Evolutionary conservation across 2,797 vertebrate species (phyloP), one percentile per base, ranked within the genome.

Genomic region (Tinamus major): DNA sequence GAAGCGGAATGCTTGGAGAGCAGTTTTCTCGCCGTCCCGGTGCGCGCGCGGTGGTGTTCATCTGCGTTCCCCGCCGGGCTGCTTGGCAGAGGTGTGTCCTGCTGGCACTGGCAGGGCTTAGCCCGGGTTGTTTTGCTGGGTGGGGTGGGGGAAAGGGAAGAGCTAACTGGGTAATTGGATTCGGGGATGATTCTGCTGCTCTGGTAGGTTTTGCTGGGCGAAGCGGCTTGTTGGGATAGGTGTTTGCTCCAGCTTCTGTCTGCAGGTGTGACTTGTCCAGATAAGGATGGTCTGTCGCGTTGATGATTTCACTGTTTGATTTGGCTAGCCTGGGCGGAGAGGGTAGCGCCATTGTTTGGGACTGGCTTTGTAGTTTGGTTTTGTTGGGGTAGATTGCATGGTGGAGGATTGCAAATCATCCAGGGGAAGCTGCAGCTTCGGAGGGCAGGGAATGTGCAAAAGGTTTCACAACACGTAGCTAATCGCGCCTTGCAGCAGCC

Each of bases 251-350:
- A 86, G 92, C 87, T 93, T 56, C 93, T 95, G 85, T 92, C 91
- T 95, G 79, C 92, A 93, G 85, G 94, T 95, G 92, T 95, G 95
- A 96, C 93, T 88, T 85, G 56, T 62, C 85, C 55, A 95, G 94
- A 96, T 96, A 96, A 95, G 92, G 89, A 92, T 79, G 83, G 91
- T 94, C 92, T 92, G 69, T 96, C 95, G n/a, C 2, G 19, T 16
- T 71, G 91, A 63, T 96, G 93, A 95, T 94, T 95, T 95, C 94
- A 93, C 95, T 96, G 93, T 95, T 95, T 96, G 91, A 93, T 92
- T 96, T 96, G 93, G 93, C 96, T 87, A 91, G 71, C 81, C 90
- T 93, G 89, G 95, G 87, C 92, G 95, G 92, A 92, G 94, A 93
- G 75, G 68, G 93, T 77, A 86, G 85, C 79, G 88, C 71, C 80